Percentiles rank a stretch among this genome's conserved stretches.
Evolutionary conservation across 2,888 invertebrate genomes (phyloP).

Genomic region (Perizoma flavofasciatum): DNA sequence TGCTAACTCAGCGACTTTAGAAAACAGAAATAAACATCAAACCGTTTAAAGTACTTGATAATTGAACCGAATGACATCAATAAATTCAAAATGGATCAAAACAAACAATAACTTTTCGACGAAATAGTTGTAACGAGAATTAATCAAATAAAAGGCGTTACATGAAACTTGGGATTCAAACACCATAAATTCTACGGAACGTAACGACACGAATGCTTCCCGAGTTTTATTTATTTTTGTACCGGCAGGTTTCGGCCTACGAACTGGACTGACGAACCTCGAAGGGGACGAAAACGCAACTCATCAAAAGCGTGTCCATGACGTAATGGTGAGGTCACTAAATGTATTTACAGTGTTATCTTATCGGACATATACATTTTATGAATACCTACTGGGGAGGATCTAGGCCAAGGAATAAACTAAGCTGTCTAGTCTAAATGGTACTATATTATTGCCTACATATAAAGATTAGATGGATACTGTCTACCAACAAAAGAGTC

Average conservation of each 20-base stretch:
- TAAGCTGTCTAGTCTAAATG: constrained; percentile 12
- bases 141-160: constrained; percentile 20
- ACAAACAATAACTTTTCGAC: constrained; percentile 30
- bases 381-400: constrained; percentile 2
- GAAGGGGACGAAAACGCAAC: constrained; percentile 51
- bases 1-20: not conserved
- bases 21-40: constrained; percentile 5
- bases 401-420: constrained; percentile 13
- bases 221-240: constrained; percentile 33
- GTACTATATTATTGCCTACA: constrained; percentile 11
- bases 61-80: constrained; percentile 19
- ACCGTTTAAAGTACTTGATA: constrained; percentile 12
- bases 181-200: constrained; percentile 30
- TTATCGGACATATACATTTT: constrained; percentile 7
- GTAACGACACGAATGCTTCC: constrained; percentile 25
- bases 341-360: constrained; percentile 48
- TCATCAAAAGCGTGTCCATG: constrained; percentile 53
- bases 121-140: constrained; percentile 28
- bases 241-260: constrained; percentile 48
- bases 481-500: constrained; percentile 6
- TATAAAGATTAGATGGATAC: constrained; percentile 2
- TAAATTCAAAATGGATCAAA: constrained; percentile 22
- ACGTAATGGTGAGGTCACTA: constrained; percentile 65
- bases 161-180: constrained; percentile 22
- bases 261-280: constrained; percentile 53